Evolutionary conservation across 2,888 invertebrate species (phyloP).

Genomic region (Cheilosia pagana): DNA sequence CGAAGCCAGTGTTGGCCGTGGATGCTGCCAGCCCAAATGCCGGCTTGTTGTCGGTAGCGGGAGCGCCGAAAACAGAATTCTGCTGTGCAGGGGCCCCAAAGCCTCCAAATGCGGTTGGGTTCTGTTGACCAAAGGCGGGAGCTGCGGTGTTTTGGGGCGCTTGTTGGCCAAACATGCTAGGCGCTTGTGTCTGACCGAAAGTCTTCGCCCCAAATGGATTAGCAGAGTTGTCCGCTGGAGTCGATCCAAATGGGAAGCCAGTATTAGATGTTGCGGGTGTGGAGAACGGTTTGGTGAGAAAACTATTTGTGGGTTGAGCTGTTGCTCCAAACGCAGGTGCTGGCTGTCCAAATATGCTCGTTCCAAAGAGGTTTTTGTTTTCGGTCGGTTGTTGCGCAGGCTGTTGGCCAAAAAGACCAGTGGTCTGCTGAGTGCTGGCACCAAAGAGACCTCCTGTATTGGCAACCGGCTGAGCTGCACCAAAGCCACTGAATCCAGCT

Average conservation of each 20-base stretch:
- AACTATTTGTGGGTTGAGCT: conserved; percentile 85
- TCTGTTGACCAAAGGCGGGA: conserved; percentile 83
- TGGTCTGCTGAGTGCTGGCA: conserved; percentile 82
- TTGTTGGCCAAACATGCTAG: conserved; percentile 84
- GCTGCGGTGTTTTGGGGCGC: conserved; percentile 85
- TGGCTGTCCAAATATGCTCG: conserved; percentile 84
- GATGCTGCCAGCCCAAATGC: conserved; percentile 80
- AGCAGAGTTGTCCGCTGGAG: conserved; percentile 78
- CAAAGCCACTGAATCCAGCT: conserved; percentile 78
- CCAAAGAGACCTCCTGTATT: conserved; percentile 84
- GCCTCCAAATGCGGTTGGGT: conserved; percentile 80
- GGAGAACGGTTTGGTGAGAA: conserved; percentile 88
- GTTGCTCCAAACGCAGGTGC: conserved; percentile 84
- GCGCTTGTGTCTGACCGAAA: conserved; percentile 85
- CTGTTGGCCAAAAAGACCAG: conserved; percentile 84
- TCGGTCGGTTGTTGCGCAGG: conserved; percentile 81
- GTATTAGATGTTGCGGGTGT: conserved; percentile 84
- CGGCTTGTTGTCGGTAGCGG: conserved; percentile 82
- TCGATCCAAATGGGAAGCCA: conserved; percentile 79
- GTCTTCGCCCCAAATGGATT: conserved; percentile 82
- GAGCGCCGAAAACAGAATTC: conserved; percentile 80
- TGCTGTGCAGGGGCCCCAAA: conserved; percentile 82
- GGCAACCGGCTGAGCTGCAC: conserved; percentile 81
- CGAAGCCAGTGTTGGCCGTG: conserved; percentile 81
- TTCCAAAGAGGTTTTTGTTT: conserved; percentile 85